Evolutionary conservation across 2,113 vertebrate genomes (phyloP).

Genomic region (Microcebus ravelobensis): DNA sequence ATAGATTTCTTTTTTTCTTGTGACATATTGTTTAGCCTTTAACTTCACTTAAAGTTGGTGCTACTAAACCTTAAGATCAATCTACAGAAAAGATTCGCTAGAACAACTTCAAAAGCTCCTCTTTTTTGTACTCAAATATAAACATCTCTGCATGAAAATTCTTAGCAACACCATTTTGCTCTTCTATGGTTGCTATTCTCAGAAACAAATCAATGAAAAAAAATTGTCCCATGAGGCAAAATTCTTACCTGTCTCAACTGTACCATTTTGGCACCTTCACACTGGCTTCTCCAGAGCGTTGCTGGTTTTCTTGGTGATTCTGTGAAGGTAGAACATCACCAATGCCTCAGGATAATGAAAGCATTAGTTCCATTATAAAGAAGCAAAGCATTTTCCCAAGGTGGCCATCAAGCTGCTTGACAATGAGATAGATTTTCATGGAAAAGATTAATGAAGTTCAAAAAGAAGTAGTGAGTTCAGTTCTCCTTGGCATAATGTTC

Average conservation of each 20-base stretch:
- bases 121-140: constrained; percentile 22
- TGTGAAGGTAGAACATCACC: not conserved
- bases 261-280: not conserved
- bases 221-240: not conserved
- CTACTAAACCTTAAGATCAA: constrained; percentile 5
- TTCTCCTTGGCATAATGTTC: not conserved
- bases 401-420: constrained; percentile 14
- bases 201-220: constrained; percentile 11
- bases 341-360: not conserved
- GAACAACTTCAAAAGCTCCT: constrained; percentile 15
- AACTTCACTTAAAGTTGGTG: constrained; percentile 18
- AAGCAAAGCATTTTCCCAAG: constrained; percentile 42
- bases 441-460: constrained; percentile 64
- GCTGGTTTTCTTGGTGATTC: not conserved
- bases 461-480: constrained; percentile 19
- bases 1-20: not conserved
- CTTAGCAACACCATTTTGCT: not conserved
- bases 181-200: not conserved
- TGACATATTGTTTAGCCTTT: constrained; percentile 13
- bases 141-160: not conserved
- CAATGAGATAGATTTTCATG: constrained; percentile 41
- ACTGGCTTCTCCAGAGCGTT: not conserved
- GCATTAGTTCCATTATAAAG: not conserved
- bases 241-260: not conserved
- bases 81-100: not conserved